phyloP scores from a whole-genome alignment of 2,888 invertebrate species.

The Ectemnius cavifrons region DNA sequence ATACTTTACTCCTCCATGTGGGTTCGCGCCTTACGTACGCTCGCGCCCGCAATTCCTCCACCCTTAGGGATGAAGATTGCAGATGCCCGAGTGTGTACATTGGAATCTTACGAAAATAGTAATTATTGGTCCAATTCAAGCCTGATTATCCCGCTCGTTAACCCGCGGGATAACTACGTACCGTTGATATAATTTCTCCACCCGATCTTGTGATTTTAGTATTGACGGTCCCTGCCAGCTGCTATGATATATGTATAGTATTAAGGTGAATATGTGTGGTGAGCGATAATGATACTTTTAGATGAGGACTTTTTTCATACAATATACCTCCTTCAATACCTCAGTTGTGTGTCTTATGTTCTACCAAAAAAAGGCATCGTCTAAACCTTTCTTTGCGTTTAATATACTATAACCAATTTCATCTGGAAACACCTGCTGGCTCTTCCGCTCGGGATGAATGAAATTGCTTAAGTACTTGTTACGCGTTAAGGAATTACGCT shows the following conservation, averaged over 20 bases:
- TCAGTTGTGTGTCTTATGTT: too few species aligned
- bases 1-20: slow-evolving; percentile 56
- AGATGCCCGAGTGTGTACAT: slow-evolving; percentile 1
- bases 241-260: background rate
- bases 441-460: too few species aligned
- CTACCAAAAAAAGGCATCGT: too few species aligned
- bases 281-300: too few species aligned
- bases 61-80: slow-evolving; percentile 50
- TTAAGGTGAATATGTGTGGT: background rate
- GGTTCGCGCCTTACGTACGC: slow-evolving; percentile 25
- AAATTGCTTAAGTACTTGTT: too few species aligned
- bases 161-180: slow-evolving; percentile 35
- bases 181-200: slow-evolving; percentile 39
- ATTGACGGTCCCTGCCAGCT: slow-evolving; percentile 23
- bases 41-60: slow-evolving; percentile 22
- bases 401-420: too few species aligned
- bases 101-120: slow-evolving; percentile 40
- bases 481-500: too few species aligned
- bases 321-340: too few species aligned
- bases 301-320: too few species aligned
- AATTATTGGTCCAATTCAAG: slow-evolving; percentile 40
- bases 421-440: too few species aligned
- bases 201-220: slow-evolving; percentile 11
- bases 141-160: slow-evolving; percentile 48
- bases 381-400: too few species aligned